Percentiles rank a stretch among this genome's conserved stretches.
phyloP scores from a whole-genome alignment of 2,113 vertebrate species.

The Cynoglossus semilaevis region DNA sequence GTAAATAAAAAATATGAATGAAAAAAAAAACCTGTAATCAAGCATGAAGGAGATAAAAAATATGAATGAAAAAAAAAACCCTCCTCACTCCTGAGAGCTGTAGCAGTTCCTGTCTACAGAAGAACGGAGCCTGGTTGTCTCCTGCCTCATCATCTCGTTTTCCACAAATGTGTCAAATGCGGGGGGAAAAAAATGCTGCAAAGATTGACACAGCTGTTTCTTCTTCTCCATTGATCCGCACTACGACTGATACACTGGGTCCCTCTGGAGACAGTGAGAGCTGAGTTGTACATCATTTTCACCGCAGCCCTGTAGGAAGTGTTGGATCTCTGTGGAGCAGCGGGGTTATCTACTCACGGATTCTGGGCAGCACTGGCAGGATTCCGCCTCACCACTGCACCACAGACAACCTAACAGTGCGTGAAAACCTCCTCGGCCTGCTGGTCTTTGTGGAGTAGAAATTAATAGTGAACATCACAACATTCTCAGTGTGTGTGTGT shows the following conservation, averaged over 20 bases:
- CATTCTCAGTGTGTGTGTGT: constrained; percentile 5
- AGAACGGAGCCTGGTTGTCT: constrained; percentile 44
- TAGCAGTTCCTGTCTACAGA: constrained; percentile 45
- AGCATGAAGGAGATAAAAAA: constrained; percentile 58
- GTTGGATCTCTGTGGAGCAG: constrained; percentile 38
- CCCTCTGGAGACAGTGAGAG: constrained; percentile 26
- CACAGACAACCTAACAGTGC: constrained; percentile 61
- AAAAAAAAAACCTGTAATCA: constrained; percentile 29
- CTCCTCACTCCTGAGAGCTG: constrained; percentile 21
- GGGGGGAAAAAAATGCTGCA: constrained; percentile 5
- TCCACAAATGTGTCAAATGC: constrained; percentile 30
- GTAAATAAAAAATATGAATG: too few species aligned
- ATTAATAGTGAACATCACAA: constrained; percentile 47
- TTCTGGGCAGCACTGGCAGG: constrained; percentile 42
- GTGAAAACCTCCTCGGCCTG: constrained; percentile 65
- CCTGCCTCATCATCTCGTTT: constrained; percentile 41
- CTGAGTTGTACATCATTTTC: constrained; percentile 24
- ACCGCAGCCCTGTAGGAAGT: constrained; percentile 39
- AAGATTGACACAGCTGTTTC: constrained; percentile 11
- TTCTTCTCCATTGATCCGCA: constrained; percentile 5
- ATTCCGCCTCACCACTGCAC: constrained; percentile 43
- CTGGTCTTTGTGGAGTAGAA: constrained; percentile 51
- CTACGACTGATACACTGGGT: constrained; percentile 20
- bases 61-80: background rate
- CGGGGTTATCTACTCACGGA: constrained; percentile 38